These are phyloP conservation scores for Biston betularia DNA, from an alignment of 2,888 invertebrate genomes.

Conservation along the genomic window DNA sequence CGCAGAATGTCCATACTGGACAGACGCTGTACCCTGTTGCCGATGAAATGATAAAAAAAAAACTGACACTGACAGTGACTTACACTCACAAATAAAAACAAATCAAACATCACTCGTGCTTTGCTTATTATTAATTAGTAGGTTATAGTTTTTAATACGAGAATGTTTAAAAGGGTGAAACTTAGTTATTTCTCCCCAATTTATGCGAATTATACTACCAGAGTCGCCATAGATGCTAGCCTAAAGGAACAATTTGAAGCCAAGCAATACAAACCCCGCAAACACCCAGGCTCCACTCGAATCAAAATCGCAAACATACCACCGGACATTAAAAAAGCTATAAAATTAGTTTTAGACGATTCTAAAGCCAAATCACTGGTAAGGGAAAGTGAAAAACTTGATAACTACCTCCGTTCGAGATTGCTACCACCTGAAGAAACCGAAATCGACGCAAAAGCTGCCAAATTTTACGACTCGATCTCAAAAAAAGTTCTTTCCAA, in stretches of 20 bases:
- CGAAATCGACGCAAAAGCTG: constrained; percentile 77
- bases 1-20: too few relatives aligned
- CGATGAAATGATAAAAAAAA: not conserved
- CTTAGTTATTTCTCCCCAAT: constrained; percentile 53
- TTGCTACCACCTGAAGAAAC: constrained; percentile 88
- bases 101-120: too few relatives aligned
- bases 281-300: constrained; percentile 90
- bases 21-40: too few relatives aligned
- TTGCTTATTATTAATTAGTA: not conserved
- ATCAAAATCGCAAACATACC: constrained; percentile 86
- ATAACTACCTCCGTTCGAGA: constrained; percentile 87
- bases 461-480: constrained; percentile 70
- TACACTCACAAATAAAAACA: not conserved
- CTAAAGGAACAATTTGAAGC: constrained; percentile 80
- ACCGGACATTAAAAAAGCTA: constrained; percentile 84
- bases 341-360: constrained; percentile 85
- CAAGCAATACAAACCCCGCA: constrained; percentile 87
- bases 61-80: not conserved
- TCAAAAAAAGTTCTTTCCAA: constrained; percentile 64
- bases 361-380: constrained; percentile 84
- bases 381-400: constrained; percentile 83
- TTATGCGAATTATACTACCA: constrained; percentile 66
- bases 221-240: constrained; percentile 81
- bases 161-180: constrained; percentile 75
- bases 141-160: constrained; percentile 32